Conservation (phyloP, 2,797 vertebrate genomes). For the Gambusia yucatana region DNA sequence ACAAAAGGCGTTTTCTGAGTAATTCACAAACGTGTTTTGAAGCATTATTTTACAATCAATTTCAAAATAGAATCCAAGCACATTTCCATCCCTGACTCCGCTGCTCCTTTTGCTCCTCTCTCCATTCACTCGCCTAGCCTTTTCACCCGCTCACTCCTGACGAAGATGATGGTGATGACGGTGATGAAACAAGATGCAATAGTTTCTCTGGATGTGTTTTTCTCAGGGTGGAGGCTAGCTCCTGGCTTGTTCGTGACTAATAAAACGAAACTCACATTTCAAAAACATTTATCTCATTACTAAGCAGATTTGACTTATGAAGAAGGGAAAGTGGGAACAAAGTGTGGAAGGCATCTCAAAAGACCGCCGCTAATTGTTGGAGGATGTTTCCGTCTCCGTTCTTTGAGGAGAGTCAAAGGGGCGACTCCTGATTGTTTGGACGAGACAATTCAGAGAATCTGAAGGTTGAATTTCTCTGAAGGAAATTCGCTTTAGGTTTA, state of each 20-base stretch:
- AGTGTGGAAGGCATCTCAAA: constrained; percentile 68
- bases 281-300: constrained; percentile 86
- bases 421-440: constrained; percentile 56
- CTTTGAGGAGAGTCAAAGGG: constrained; percentile 38
- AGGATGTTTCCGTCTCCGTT: constrained; percentile 62
- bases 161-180: constrained; percentile 82
- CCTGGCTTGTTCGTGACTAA: constrained; percentile 85
- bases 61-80: constrained; percentile 56
- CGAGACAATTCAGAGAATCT: constrained; percentile 39
- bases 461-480: constrained; percentile 34
- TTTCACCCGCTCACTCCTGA: constrained; percentile 84
- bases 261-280: constrained; percentile 82
- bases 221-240: constrained; percentile 82
- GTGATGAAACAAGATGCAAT: constrained; percentile 80
- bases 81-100: constrained; percentile 61
- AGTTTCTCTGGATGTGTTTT: constrained; percentile 82
- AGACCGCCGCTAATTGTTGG: constrained; percentile 67
- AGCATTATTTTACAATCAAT: constrained; percentile 55
- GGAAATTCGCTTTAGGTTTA: constrained; percentile 21
- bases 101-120: constrained; percentile 59
- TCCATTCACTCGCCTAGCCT: constrained; percentile 79
- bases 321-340: constrained; percentile 54
- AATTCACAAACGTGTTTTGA: constrained; percentile 44
- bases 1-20: constrained; percentile 45
- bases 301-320: constrained; percentile 81